phyloP scores from a whole-genome alignment of 2,113 vertebrate species.

The Patagioenas fasciata region DNA sequence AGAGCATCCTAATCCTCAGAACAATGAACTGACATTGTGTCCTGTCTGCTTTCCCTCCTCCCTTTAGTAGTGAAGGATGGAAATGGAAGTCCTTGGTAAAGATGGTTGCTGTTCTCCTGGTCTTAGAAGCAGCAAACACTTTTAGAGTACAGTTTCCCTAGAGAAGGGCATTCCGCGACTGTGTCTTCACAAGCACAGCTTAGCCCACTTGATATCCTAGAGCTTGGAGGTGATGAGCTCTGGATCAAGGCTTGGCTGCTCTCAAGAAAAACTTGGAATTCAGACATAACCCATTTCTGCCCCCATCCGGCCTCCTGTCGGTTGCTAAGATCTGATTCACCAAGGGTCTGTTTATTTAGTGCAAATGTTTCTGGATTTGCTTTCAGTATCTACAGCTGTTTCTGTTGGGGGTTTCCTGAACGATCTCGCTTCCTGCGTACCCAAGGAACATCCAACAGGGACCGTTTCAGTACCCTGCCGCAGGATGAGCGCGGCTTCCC shows the following conservation, averaged over 20 bases:
- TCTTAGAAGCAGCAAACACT: neutral
- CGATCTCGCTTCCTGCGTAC: rapidly evolving
- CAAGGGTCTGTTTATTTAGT: neutral
- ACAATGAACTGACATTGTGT: neutral
- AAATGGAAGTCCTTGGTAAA: neutral
- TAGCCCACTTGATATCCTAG: neutral
- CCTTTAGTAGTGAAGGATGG: neutral
- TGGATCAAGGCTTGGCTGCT: neutral
- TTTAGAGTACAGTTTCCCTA: neutral
- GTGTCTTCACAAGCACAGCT: neutral
- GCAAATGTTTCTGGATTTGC: neutral
- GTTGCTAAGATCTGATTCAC: neutral
- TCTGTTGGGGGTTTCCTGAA: neutral
- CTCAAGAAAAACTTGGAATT: neutral
- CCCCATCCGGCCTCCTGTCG: neutral
- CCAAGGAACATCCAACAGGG: neutral
- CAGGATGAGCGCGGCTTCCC: neutral
- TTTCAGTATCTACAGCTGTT: neutral
- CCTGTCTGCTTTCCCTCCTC: neutral
- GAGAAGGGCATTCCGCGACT: neutral
- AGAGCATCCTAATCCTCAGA: neutral
- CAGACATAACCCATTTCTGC: neutral
- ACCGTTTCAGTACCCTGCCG: rapidly evolving
- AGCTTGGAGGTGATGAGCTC: neutral
- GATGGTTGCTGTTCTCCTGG: neutral